phyloP scores from a whole-genome alignment of 2,888 invertebrate species.

The Drosophila birchii region DNA sequence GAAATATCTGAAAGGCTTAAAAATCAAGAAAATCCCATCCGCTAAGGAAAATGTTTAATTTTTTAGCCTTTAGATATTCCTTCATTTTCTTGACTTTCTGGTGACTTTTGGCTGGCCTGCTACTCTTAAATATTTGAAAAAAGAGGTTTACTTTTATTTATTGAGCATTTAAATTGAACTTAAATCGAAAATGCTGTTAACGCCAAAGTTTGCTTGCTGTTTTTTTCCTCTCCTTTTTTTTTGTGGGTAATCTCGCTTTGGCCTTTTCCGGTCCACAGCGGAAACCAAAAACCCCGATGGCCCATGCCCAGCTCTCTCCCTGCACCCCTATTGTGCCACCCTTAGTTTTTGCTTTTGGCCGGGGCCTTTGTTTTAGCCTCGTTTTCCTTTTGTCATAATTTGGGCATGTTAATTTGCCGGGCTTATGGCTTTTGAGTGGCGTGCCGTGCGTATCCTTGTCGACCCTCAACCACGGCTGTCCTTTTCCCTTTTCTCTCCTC shows the following conservation, averaged over 20 bases:
- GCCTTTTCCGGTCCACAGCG: conserved; percentile 34
- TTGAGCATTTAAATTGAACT: conserved; percentile 1
- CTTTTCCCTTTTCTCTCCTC: conserved; percentile 11
- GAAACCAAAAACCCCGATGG: conserved; percentile 1
- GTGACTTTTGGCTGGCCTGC: too few relatives aligned
- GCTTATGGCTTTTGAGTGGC: conserved; percentile 75
- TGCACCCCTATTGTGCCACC: conserved; percentile 3
- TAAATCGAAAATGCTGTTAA: conserved; percentile 4
- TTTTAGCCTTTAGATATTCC: too few relatives aligned
- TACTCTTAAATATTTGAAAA: too few relatives aligned
- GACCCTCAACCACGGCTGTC: conserved; percentile 38
- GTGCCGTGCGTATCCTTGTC: conserved; percentile 53
- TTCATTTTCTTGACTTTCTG: too few relatives aligned
- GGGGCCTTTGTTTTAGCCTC: conserved; percentile 42
- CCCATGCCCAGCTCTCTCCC: not conserved
- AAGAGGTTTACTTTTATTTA: not conserved
- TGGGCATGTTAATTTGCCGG: conserved; percentile 76
- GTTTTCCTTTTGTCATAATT: conserved; percentile 66
- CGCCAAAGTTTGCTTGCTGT: not conserved
- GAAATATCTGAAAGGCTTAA: too few relatives aligned
- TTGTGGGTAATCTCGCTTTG: conserved; percentile 34
- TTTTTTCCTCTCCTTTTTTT: not conserved
- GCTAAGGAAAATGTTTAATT: too few relatives aligned
- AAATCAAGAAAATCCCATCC: too few relatives aligned
- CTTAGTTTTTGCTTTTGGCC: conserved; percentile 20